Percentiles rank a stretch among this genome's conserved stretches.
These are phyloP conservation scores for Acronicta aceris DNA, from an alignment of 2,888 invertebrate species.

Conservation along the genomic window DNA sequence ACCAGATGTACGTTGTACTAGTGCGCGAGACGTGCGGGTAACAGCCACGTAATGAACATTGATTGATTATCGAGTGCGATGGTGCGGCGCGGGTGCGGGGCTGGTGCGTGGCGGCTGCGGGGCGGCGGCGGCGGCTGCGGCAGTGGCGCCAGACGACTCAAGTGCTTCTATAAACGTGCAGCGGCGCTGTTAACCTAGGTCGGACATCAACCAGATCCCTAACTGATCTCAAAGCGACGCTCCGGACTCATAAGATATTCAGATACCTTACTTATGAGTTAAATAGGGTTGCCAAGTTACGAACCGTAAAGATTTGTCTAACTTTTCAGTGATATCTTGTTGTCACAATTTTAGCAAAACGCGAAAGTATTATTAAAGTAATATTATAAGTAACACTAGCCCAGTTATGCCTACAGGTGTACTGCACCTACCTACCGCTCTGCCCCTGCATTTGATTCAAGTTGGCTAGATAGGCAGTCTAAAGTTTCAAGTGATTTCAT, in stretches of 20 bases:
- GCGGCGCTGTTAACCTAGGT: slow-evolving; percentile 67
- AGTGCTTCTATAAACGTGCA: slow-evolving; percentile 72
- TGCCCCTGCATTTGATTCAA: no score
- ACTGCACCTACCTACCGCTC: no score
- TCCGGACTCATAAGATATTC: slow-evolving; percentile 1
- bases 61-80: slow-evolving; percentile 80
- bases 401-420: no score
- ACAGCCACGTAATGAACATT: slow-evolving; percentile 66
- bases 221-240: slow-evolving; percentile 31
- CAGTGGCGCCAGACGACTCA: slow-evolving; percentile 62
- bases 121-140: slow-evolving; percentile 22
- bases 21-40: slow-evolving; percentile 24
- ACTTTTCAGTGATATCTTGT: no score
- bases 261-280: slow-evolving; percentile 9
- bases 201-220: slow-evolving; percentile 57
- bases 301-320: no score
- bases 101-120: slow-evolving; percentile 46
- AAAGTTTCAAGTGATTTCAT: no score
- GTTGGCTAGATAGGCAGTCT: no score
- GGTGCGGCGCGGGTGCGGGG: slow-evolving; percentile 23
- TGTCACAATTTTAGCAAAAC: no score
- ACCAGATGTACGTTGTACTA: slow-evolving; percentile 44
- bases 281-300: neutral
- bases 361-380: no score
- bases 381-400: no score